Evolutionary conservation across 2,797 vertebrate genomes (phyloP).

Genomic region (Syngnathus acus): DNA sequence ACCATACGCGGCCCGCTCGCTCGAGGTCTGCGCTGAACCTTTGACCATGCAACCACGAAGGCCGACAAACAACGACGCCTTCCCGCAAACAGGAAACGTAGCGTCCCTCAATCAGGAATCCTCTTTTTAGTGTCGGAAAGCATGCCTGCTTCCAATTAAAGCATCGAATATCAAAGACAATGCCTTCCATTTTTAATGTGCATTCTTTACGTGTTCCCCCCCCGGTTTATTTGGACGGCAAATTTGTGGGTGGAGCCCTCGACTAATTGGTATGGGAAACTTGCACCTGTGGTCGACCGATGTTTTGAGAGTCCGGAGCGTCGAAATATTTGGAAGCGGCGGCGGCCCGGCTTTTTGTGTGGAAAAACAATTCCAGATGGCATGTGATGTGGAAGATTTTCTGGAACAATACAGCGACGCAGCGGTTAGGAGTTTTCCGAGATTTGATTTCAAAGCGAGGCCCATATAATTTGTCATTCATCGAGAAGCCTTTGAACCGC

Average conservation of each 20-base stretch:
- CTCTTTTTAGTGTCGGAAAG: conserved; percentile 63
- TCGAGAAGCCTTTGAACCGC: conserved; percentile 20
- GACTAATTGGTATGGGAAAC: conserved; percentile 71
- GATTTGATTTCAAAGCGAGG: conserved; percentile 15
- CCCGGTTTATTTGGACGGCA: conserved; percentile 68
- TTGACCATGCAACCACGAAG: conserved; percentile 57
- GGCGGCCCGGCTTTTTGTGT: conserved; percentile 44
- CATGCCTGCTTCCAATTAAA: conserved; percentile 70
- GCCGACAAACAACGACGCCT: conserved; percentile 66
- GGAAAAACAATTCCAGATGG: conserved; percentile 53
- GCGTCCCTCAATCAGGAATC: conserved; percentile 68
- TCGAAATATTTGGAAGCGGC: conserved; percentile 62
- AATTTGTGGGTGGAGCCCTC: conserved; percentile 67
- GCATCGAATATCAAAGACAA: conserved; percentile 72
- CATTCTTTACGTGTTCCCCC: conserved; percentile 55
- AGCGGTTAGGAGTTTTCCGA: conserved; percentile 23
- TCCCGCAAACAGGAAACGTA: conserved; percentile 60
- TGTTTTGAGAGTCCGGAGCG: conserved; percentile 66
- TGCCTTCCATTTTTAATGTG: conserved; percentile 65
- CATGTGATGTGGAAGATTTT: conserved; percentile 44
- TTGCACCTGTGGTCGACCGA: conserved; percentile 73
- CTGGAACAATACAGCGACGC: conserved; percentile 48
- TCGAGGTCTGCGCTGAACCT: conserved; percentile 57
- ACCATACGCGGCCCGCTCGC: conserved; percentile 54
- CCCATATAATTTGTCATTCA: conserved; percentile 35